Base-by-base conservation (phyloP, 1,140 invertebrate genomes). In the Ganaspis sp. region DNA sequence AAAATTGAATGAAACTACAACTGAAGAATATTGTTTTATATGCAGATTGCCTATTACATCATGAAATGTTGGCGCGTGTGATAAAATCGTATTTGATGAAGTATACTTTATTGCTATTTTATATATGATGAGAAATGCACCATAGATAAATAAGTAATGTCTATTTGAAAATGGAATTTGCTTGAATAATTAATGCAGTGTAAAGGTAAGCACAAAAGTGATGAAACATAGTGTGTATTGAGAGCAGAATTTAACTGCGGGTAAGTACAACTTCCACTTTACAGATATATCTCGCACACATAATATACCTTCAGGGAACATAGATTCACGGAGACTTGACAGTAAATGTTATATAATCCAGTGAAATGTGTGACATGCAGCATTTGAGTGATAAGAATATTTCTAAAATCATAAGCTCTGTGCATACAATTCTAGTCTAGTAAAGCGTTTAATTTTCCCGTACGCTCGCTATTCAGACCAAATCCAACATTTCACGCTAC, bases 361-460 rank as follows among this genome's bases (percentile, higher is more conserved):
- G 49, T 54, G 49, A 21, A 54, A 54, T 54, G 49, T 54, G 17
- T 21, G 49, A 54, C 49, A 54, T 19, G 19, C 49, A 21, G 49
- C 49, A 54, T 54, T 54, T 54, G 49, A 19, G 49, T 21, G 49
- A 54, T 54, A 54, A 54, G 49, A 54, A 54, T 54, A 54, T 54
- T 21, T 54, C 49, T 54, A 54, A 54, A 9, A 54, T 8, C 49
- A 54, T 54, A 54, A 54, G 49, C 49, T n/a, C 49, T 19, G 4
- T 21, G 49, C 49, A 54, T 21, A 54, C 15, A 54, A 54, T 54
- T 17, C 49, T 21, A 54, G 49, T 54, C 17, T 9, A 54, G 49
- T 54, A 21, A 21, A 19, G 49, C n/a, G 19, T 54, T 54, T 54
- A 19, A 54, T 54, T 19, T 54, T 54, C 49, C 19, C 19, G 8